Conservation (phyloP, 2,797 vertebrate species). For the Sciurus vulgaris region DNA sequence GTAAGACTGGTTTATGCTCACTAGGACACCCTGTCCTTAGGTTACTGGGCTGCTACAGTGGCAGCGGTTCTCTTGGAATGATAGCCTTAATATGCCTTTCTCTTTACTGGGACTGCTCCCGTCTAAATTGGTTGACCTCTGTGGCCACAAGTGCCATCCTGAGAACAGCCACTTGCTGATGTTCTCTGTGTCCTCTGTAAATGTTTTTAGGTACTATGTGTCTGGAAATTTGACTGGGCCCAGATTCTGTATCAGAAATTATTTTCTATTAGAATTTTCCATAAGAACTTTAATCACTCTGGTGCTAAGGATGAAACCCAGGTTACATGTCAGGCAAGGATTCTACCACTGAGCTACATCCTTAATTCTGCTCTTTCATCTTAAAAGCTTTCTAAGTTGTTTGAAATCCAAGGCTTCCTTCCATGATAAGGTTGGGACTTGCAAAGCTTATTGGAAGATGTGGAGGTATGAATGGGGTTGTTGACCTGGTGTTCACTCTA, state of each 20-base stretch:
- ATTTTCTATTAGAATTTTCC: neutral
- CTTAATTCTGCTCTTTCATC: neutral
- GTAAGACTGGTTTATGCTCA: neutral
- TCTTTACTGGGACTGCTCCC: neutral
- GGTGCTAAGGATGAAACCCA: neutral
- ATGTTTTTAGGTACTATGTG: neutral
- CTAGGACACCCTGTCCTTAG: too few species aligned
- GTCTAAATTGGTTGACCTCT: neutral
- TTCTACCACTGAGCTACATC: neutral
- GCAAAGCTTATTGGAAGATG: constrained; percentile 8
- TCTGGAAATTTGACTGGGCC: neutral
- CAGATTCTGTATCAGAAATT: neutral
- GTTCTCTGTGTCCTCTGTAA: neutral
- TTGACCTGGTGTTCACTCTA: neutral
- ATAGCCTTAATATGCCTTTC: neutral
- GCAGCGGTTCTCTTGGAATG: neutral
- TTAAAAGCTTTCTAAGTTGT: constrained; percentile 27
- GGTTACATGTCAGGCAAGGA: neutral
- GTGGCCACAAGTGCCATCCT: neutral
- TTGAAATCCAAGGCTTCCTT: constrained; percentile 1
- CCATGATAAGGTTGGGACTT: neutral
- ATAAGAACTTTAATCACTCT: too few species aligned
- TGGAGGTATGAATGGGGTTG: neutral
- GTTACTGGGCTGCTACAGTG: neutral
- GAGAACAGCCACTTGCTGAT: neutral